phyloP scores from a whole-genome alignment of 2,113 vertebrate genomes.

The Amphiprion percula region DNA sequence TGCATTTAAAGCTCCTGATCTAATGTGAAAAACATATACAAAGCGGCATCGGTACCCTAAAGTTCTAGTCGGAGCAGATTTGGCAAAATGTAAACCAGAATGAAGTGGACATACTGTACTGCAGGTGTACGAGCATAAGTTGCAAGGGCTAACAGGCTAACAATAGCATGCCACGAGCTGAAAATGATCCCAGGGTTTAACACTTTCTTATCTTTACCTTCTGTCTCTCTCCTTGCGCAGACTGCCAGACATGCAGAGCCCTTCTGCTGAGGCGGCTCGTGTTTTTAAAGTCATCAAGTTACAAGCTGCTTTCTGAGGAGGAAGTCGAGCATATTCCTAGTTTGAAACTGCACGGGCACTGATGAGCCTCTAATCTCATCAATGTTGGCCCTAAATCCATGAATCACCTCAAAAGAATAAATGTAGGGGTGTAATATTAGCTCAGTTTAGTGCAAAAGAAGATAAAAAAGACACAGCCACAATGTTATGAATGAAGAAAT shows the following conservation, averaged over 20 bases:
- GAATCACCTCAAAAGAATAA: too few relatives aligned
- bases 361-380: not conserved
- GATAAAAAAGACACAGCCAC: too few relatives aligned
- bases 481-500: too few relatives aligned
- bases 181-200: conserved; percentile 31
- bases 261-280: not conserved
- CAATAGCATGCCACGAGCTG: conserved; percentile 15
- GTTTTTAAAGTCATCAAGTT: conserved; percentile 1
- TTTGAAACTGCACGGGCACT: not conserved
- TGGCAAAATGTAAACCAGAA: conserved; percentile 22
- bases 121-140: conserved; percentile 49
- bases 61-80: conserved; percentile 15
- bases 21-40: not conserved
- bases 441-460: too few relatives aligned
- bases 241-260: conserved; percentile 4
- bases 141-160: conserved; percentile 37
- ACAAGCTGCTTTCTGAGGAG: not conserved
- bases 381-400: not conserved
- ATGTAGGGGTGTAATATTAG: too few relatives aligned
- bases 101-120: conserved; percentile 41
- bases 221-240: conserved; percentile 16
- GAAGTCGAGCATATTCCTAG: not conserved
- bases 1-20: not conserved
- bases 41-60: fast-evolving
- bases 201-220: conserved; percentile 40